A percentile compares a stretch with the other conserved stretches of the same genome.
phyloP scores from a whole-genome alignment of 2,113 vertebrate genomes.

The Actenoides hombroni region DNA sequence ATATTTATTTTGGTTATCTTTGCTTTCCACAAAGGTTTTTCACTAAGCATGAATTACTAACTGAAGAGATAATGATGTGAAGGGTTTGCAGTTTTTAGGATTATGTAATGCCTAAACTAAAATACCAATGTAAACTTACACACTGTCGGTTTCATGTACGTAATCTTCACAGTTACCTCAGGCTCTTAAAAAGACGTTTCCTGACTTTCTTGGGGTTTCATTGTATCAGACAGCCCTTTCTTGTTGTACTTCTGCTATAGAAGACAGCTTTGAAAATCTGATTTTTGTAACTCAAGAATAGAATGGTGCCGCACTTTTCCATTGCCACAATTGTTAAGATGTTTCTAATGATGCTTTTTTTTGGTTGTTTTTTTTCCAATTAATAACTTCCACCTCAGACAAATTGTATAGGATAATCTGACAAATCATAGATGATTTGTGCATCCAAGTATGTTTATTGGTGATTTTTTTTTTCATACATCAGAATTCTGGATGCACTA shows the following conservation, averaged over 20 bases:
- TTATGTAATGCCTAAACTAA: background rate
- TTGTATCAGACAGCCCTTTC: background rate
- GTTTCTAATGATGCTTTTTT: background rate
- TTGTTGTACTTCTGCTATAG: background rate
- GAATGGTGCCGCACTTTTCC: background rate
- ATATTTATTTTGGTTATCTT: background rate
- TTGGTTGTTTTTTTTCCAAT: background rate
- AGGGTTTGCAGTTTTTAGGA: background rate
- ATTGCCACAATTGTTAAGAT: background rate
- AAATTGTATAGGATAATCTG: background rate
- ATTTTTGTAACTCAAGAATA: background rate
- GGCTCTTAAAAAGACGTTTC: background rate
- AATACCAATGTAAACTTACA: background rate
- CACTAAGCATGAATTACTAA: background rate
- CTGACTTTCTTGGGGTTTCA: fast-evolving
- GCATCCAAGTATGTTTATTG: background rate
- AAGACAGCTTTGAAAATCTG: background rate
- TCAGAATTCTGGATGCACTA: background rate
- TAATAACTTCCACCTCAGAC: background rate
- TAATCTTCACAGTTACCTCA: background rate
- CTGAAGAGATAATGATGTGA: background rate
- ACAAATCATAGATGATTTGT: background rate
- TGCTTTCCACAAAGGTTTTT: background rate
- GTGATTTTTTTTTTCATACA: background rate
- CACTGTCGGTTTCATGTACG: background rate